phyloP scores from a whole-genome alignment of 35 echinoderm and acorn worm species.

The Eucidaris tribuloides region DNA sequence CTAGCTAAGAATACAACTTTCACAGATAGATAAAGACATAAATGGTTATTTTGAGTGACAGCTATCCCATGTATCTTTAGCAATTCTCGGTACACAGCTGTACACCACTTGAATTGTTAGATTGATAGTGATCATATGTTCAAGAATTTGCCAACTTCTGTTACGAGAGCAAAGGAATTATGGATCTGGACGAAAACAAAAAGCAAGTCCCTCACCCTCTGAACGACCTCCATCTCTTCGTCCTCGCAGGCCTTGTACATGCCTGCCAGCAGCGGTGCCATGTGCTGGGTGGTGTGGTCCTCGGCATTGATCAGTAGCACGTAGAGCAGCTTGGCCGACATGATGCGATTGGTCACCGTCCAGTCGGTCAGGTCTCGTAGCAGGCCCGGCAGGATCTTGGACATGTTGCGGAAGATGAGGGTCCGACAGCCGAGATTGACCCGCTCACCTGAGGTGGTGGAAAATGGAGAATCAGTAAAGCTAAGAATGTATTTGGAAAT shows the following conservation, averaged over 20 bases:
- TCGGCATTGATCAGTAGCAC: constrained; percentile 83
- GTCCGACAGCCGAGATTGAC: constrained; percentile 90
- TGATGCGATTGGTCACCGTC: constrained; percentile 85
- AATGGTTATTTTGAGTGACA: too few relatives aligned
- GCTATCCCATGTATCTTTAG: too few relatives aligned
- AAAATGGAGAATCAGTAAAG: neutral
- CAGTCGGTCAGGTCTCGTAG: constrained; percentile 86
- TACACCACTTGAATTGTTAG: too few relatives aligned
- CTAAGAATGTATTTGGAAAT: too few relatives aligned
- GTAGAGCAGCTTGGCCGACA: constrained; percentile 77
- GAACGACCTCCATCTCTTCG: constrained; percentile 75
- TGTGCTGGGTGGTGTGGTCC: constrained; percentile 93
- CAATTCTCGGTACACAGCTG: too few relatives aligned
- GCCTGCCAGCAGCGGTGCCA: constrained; percentile 74
- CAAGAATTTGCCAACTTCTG: too few relatives aligned
- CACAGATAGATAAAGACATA: too few relatives aligned
- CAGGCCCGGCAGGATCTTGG: constrained; percentile 93
- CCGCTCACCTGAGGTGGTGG: constrained; percentile 16
- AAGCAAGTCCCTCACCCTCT: constrained; percentile 65
- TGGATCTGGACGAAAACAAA: too few relatives aligned
- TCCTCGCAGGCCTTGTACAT: constrained; percentile 92
- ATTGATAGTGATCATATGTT: too few relatives aligned
- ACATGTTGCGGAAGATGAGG: constrained; percentile 83
- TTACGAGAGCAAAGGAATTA: too few relatives aligned
- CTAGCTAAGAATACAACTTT: too few relatives aligned